Percentiles rank a stretch among this genome's conserved stretches.
These are phyloP conservation scores for Malurus melanocephalus DNA, from an alignment of 2,113 vertebrate species.

Conservation along the genomic window DNA sequence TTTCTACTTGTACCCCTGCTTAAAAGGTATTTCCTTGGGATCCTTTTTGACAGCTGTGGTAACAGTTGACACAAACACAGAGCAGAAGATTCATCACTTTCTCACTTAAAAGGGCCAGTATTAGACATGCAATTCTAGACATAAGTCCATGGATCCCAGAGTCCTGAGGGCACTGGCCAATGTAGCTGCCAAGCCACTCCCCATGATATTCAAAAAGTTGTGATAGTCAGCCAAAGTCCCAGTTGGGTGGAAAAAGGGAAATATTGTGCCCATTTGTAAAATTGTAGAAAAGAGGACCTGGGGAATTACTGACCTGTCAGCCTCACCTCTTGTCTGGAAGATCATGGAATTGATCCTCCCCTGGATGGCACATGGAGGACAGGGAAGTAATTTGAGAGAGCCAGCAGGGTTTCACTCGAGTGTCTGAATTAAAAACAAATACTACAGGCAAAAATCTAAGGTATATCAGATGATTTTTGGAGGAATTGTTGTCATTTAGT, in stretches of 20 bases:
- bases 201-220: background rate
- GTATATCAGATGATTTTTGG: background rate
- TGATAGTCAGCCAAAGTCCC: background rate
- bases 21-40: background rate
- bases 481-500: background rate
- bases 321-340: background rate
- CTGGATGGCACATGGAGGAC: background rate
- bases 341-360: background rate
- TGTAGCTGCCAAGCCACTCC: background rate
- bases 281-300: background rate
- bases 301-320: background rate
- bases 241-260: background rate
- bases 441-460: background rate
- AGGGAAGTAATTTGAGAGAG: background rate
- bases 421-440: background rate
- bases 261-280: background rate
- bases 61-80: background rate
- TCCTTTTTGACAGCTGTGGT: background rate
- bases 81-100: background rate
- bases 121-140: background rate
- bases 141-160: background rate
- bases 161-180: background rate
- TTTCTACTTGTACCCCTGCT: accelerated
- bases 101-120: background rate
- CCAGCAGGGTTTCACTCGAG: background rate